Base-by-base conservation (phyloP, 2,797 vertebrate species). In the Remorina albescens region DNA sequence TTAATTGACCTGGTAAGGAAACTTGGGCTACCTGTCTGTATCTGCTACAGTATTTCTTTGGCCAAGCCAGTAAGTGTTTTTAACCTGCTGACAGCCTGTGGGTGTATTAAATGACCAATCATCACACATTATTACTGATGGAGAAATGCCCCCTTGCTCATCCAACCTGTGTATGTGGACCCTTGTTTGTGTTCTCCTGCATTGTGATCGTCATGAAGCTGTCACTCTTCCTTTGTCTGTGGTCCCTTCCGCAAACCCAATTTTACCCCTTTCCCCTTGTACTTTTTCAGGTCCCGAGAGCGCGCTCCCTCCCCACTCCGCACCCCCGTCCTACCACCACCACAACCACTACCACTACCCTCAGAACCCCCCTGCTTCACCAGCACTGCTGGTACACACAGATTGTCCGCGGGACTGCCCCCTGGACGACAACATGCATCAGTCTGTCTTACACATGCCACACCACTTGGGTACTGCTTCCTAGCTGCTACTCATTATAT, bases 361-460 rank as follows among this genome's bases (percentile, higher is more conserved):
- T 72, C 92, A 91, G 87, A 87, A 91, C 82, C 93, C 94, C 86
- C 93, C 93, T 6, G 82, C 93, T 84, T 95, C 95, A 82, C 94
- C 94, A 62, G 92, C 94, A 90, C 92, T 95, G 85, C 87, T 95
- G 86, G 90, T 95, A 88, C 94, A 93, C 89, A 88, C 93, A 70
- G 93, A 94, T 80, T 94, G 92, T 86, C 87, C 86, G 9, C 90
- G 75, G 86, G 94, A 95, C 86, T 91, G 85, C 88, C 91, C 93
- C 88, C 86, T 95, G 93, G 95, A 96, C 37, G 92, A 94, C 89
- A 90, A 88, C 92, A 94, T 95, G 88, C 94, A 93, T 91, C 92
- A 91, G 85, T 94, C 93, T 93, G 92, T 93, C 82, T 93, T 94
- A 88, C 90, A 95, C 88, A 94, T 95, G 94, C 91, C 89, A 73